These are phyloP conservation scores for Andrena flavipes DNA, from an alignment of 2,888 invertebrate species.

Conservation along the genomic window DNA sequence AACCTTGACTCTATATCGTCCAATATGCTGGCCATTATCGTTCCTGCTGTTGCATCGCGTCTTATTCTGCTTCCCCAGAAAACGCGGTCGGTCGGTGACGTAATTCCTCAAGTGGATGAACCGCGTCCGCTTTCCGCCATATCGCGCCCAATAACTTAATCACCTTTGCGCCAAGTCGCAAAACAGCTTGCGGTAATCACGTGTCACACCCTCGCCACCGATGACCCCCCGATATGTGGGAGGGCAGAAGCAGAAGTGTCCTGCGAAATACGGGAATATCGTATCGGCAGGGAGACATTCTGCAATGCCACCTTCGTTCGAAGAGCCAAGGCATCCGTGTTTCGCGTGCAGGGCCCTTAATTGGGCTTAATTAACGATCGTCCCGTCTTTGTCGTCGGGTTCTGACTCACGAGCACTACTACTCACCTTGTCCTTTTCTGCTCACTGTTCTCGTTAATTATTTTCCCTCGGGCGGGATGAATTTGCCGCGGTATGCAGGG, in stretches of 20 bases:
- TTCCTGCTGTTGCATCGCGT: not conserved
- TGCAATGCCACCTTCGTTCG: constrained; percentile 58
- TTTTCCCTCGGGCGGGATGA: not conserved
- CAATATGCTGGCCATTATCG: not conserved
- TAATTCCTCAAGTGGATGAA: constrained; percentile 73
- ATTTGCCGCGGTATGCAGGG: too few species aligned
- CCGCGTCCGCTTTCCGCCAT: constrained; percentile 58
- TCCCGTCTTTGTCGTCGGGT: constrained; percentile 67
- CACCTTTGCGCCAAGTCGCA: constrained; percentile 43
- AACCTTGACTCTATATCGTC: constrained; percentile 38
- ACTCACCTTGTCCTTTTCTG: constrained; percentile 36
- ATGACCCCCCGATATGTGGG: too few species aligned
- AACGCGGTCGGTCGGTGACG: constrained; percentile 54
- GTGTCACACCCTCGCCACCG: not conserved
- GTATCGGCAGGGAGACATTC: constrained; percentile 43
- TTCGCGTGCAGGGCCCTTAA: constrained; percentile 75
- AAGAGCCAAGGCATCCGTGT: constrained; percentile 60
- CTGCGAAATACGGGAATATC: not conserved
- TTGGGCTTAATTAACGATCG: constrained; percentile 80
- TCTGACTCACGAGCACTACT: constrained; percentile 69
- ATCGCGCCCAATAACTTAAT: constrained; percentile 62
- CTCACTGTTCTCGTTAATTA: not conserved
- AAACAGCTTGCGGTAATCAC: not conserved
- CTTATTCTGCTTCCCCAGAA: constrained; percentile 15
- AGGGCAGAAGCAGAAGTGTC: not conserved